These are phyloP conservation scores for Stegostoma tigrinum DNA, from an alignment of 2,113 vertebrate genomes.

Conservation along the genomic window DNA sequence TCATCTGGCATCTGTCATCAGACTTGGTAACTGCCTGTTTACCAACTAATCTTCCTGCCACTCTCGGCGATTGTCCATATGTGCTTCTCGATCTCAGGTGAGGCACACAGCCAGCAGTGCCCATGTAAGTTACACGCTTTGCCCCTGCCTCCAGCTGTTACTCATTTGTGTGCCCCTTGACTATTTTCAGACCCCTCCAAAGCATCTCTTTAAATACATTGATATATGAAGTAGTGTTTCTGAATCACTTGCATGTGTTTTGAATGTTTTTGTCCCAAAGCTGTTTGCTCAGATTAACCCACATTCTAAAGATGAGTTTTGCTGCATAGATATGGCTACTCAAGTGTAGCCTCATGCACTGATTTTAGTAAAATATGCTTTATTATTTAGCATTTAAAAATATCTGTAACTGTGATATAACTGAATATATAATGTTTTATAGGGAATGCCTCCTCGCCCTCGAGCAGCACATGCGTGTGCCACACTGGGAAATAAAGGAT, in stretches of 20 bases:
- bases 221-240: background rate
- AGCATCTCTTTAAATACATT: too few species aligned
- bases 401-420: background rate
- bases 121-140: background rate
- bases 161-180: background rate
- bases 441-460: slow-evolving; percentile 76
- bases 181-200: background rate
- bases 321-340: background rate
- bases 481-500: slow-evolving; percentile 71
- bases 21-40: background rate
- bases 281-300: background rate
- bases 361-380: background rate
- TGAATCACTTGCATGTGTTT: background rate
- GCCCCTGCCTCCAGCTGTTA: background rate
- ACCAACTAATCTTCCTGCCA: background rate
- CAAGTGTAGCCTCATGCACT: background rate
- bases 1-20: background rate
- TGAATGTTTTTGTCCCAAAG: background rate
- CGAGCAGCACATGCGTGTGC: slow-evolving; percentile 81
- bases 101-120: background rate
- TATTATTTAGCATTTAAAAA: background rate
- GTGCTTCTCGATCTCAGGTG: background rate
- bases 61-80: background rate
- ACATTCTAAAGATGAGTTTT: background rate
- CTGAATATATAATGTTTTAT: slow-evolving; percentile 44